phyloP scores from a whole-genome alignment of 2,888 invertebrate genomes.

The Diogma glabrata region DNA sequence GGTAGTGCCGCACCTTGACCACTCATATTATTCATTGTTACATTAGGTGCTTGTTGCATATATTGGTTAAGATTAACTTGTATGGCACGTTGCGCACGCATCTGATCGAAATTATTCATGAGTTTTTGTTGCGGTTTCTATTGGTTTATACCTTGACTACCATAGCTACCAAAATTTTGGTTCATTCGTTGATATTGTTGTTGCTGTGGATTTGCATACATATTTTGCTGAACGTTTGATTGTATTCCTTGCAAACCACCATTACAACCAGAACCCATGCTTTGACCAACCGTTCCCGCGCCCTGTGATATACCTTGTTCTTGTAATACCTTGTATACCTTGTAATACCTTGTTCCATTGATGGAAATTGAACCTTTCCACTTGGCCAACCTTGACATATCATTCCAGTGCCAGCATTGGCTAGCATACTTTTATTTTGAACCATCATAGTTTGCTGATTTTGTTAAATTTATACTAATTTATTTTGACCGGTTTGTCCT shows the following conservation, averaged over 20 bases:
- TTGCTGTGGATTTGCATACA: slow-evolving; percentile 29
- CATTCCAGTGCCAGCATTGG: slow-evolving; percentile 11
- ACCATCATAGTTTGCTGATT: slow-evolving; percentile 5
- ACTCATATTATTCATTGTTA: slow-evolving; percentile 59
- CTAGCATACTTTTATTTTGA: slow-evolving; percentile 9
- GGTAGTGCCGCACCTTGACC: slow-evolving; percentile 60
- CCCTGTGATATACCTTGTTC: slow-evolving; percentile 24
- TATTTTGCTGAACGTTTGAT: slow-evolving; percentile 8
- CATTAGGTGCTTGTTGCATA: slow-evolving; percentile 61
- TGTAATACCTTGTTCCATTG: slow-evolving; percentile 14
- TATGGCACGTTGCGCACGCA: slow-evolving; percentile 27
- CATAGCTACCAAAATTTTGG: slow-evolving; percentile 52
- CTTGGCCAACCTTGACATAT: slow-evolving; percentile 28
- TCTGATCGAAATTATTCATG: slow-evolving; percentile 34
- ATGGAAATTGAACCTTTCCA: slow-evolving; percentile 24
- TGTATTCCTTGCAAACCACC: slow-evolving; percentile 23
- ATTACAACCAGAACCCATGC: slow-evolving; percentile 19
- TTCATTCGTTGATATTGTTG: slow-evolving; percentile 37
- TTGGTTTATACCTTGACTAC: slow-evolving; percentile 40
- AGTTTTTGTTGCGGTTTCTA: slow-evolving; percentile 33
- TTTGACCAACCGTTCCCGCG: slow-evolving; percentile 21
- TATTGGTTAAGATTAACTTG: slow-evolving; percentile 33
- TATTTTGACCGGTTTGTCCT: slow-evolving; percentile 29
- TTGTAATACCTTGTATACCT: no score
- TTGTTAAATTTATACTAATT: slow-evolving; percentile 19